Conservation (phyloP, 2,888 invertebrate species). For the Coecobrya sp. region DNA sequence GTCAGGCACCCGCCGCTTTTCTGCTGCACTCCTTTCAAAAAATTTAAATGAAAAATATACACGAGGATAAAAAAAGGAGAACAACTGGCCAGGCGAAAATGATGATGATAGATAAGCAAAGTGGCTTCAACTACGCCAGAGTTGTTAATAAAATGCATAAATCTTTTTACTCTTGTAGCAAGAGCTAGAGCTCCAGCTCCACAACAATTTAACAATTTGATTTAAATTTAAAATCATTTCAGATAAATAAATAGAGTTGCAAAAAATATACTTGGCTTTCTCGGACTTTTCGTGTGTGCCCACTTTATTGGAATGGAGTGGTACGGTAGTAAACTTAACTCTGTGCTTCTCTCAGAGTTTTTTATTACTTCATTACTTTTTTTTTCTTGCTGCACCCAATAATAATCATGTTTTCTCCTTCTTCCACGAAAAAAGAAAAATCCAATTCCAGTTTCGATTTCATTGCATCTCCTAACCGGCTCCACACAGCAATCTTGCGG, state of each 20-base stretch:
- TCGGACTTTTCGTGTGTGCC: neutral
- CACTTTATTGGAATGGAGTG: neutral
- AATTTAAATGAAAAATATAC: neutral
- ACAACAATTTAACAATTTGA: neutral
- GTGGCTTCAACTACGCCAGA: neutral
- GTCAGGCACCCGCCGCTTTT: constrained; percentile 37
- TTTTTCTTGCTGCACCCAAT: neutral
- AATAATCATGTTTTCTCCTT: neutral
- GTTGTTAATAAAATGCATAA: neutral
- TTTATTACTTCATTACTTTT: constrained; percentile 36
- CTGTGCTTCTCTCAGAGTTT: no score
- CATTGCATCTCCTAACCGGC: neutral
- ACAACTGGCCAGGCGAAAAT: no score
- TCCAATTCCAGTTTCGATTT: constrained; percentile 9
- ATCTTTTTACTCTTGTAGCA: neutral
- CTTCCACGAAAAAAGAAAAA: constrained; percentile 4
- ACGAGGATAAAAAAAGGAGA: neutral
- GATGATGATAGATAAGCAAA: neutral
- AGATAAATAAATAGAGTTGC: constrained; percentile 26
- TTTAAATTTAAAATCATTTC: constrained; percentile 32
- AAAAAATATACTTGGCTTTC: neutral
- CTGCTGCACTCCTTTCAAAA: no score
- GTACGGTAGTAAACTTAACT: no score
- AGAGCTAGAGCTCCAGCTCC: neutral
- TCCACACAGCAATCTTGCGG: no score